phyloP scores from a whole-genome alignment of 2,797 vertebrate species.

The Falco novaeseelandiae region DNA sequence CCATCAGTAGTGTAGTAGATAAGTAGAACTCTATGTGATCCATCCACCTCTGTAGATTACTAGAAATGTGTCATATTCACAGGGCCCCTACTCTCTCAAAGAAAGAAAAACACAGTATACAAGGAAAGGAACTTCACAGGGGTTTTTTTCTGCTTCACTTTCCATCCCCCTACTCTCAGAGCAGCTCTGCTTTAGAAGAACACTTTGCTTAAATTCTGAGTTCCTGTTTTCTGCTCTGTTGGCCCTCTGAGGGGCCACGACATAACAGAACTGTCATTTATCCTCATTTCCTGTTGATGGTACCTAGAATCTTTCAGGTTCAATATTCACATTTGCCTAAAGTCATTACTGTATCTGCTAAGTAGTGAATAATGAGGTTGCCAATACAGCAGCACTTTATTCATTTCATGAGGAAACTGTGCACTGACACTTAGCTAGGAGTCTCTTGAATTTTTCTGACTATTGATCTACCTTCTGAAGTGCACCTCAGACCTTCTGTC shows the following conservation, averaged over 20 bases:
- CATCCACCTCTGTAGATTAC: background rate
- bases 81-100: background rate
- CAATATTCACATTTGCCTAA: conserved; percentile 51
- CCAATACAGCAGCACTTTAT: conserved; percentile 39
- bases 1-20: background rate
- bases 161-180: background rate
- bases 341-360: conserved; percentile 47
- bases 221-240: conserved; percentile 50
- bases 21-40: background rate
- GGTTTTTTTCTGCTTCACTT: background rate
- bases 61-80: background rate
- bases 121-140: background rate
- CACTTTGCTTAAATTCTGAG: background rate
- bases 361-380: conserved; percentile 60
- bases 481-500: conserved; percentile 44
- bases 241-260: background rate
- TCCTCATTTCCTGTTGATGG: background rate
- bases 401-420: conserved; percentile 42
- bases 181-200: background rate
- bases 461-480: conserved; percentile 61
- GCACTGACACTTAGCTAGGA: conserved; percentile 16
- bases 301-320: conserved; percentile 38
- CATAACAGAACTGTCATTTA: conserved; percentile 10
- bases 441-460: conserved; percentile 39
- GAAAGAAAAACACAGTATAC: background rate